Evolutionary conservation across 2,797 vertebrate genomes (phyloP).

Genomic region (Periophthalmus magnuspinnatus): DNA sequence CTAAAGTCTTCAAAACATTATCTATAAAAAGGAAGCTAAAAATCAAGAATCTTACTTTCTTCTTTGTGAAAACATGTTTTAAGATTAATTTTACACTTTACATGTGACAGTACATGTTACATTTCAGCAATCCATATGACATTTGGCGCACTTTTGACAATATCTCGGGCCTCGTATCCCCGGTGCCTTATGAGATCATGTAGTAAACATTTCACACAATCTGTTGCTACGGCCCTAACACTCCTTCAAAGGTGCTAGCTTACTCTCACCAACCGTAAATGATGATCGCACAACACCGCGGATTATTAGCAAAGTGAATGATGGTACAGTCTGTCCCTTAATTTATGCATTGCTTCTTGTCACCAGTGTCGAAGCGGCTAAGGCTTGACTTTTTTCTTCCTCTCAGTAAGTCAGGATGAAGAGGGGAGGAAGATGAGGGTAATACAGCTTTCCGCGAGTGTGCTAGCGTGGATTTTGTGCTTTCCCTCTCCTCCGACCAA

Average conservation of each 20-base stretch:
- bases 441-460: slow-evolving; percentile 67
- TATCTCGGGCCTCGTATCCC: slow-evolving; percentile 8
- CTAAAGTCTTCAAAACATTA: too few species aligned
- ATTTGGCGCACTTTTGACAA: slow-evolving; percentile 15
- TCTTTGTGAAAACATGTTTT: too few species aligned
- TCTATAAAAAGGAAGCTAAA: too few species aligned
- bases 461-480: slow-evolving; percentile 77
- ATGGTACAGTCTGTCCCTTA: slow-evolving; percentile 62
- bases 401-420: slow-evolving; percentile 22
- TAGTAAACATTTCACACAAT: slow-evolving; percentile 23
- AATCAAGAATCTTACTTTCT: too few species aligned
- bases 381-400: slow-evolving; percentile 61
- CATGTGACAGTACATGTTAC: too few species aligned
- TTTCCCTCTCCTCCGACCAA: slow-evolving; percentile 76
- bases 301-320: slow-evolving; percentile 67
- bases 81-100: too few species aligned
- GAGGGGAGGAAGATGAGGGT: slow-evolving; percentile 73
- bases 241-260: slow-evolving; percentile 30
- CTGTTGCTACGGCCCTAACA: slow-evolving; percentile 17
- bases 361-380: slow-evolving; percentile 58
- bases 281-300: slow-evolving; percentile 48
- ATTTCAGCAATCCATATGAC: background rate
- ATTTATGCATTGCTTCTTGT: slow-evolving; percentile 75
- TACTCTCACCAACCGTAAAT: slow-evolving; percentile 34
- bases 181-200: background rate